These are phyloP conservation scores for Platysteira castanea DNA, from an alignment of 2,113 vertebrate species.

Conservation along the genomic window DNA sequence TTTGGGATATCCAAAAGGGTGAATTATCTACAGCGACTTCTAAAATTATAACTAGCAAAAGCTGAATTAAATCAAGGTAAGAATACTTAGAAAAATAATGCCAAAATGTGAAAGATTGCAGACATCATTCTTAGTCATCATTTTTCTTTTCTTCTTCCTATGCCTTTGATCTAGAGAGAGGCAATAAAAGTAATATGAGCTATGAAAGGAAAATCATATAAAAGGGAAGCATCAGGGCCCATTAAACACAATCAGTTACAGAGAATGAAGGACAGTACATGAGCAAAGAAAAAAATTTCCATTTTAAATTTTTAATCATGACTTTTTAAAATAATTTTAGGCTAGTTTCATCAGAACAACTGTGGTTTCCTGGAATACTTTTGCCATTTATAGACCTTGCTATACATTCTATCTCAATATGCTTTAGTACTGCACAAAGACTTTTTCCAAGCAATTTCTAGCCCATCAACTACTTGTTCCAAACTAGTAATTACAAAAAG, in stretches of 20 bases:
- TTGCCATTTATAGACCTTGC: not conserved
- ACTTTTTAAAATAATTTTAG: not conserved
- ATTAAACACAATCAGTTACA: slow-evolving; percentile 3
- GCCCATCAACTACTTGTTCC: not conserved
- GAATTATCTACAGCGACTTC: not conserved
- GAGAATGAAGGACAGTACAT: not conserved
- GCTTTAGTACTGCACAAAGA: not conserved
- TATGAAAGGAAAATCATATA: slow-evolving; percentile 18
- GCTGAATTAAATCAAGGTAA: not conserved
- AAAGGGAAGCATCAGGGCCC: not conserved
- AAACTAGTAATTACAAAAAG: not conserved
- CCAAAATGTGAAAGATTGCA: not conserved
- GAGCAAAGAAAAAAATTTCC: not conserved
- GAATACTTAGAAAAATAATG: slow-evolving; percentile 14
- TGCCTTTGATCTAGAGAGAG: slow-evolving; percentile 6
- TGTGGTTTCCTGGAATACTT: not conserved
- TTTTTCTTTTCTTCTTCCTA: not conserved
- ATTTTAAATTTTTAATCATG: not conserved
- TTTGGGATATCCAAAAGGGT: not conserved
- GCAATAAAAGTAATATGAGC: not conserved
- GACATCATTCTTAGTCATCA: not conserved
- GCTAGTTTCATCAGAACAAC: not conserved
- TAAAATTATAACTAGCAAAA: not conserved
- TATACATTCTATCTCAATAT: not conserved
- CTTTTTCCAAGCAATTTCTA: not conserved